phyloP scores from a whole-genome alignment of 1,140 invertebrate species.

The Bombus breviceps region DNA sequence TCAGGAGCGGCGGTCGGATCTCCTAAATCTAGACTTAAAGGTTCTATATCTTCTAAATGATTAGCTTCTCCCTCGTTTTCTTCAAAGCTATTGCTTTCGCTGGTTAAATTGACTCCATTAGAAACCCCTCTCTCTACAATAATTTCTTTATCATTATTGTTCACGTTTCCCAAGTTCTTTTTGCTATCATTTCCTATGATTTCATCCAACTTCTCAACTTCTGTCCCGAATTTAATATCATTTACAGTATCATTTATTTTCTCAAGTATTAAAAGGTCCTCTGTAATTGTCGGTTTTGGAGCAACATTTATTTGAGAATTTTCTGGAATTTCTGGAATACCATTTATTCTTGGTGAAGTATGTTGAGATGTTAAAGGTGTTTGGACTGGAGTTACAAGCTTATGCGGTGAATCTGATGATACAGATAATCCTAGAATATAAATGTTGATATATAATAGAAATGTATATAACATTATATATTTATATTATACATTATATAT shows the following conservation, averaged over 20 bases:
- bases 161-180: conserved; percentile 30
- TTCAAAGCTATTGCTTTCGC: conserved; percentile 75
- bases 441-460: conserved; percentile 25
- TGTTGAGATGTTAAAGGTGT: conserved; percentile 71
- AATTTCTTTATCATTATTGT: conserved; percentile 63
- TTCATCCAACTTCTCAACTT: conserved; percentile 42
- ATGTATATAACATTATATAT: neutral
- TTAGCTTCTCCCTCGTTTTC: conserved; percentile 72
- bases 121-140: conserved; percentile 62
- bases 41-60: conserved; percentile 73
- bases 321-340: conserved; percentile 59
- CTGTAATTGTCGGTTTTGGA: conserved; percentile 47
- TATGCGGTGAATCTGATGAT: conserved; percentile 81
- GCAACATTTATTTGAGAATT: conserved; percentile 29
- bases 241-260: conserved; percentile 73
- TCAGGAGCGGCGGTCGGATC: conserved; percentile 71
- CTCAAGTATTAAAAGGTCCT: conserved; percentile 76
- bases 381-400: conserved; percentile 72
- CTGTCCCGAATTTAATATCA: conserved; percentile 72
- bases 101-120: conserved; percentile 67
- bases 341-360: conserved; percentile 75
- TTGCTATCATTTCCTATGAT: neutral
- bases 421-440: conserved; percentile 80
- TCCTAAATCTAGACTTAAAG: conserved; percentile 74
- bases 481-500: too few species aligned